Evolutionary conservation across 1,140 invertebrate species (phyloP).

Genomic region (Euglossa dilemma): DNA sequence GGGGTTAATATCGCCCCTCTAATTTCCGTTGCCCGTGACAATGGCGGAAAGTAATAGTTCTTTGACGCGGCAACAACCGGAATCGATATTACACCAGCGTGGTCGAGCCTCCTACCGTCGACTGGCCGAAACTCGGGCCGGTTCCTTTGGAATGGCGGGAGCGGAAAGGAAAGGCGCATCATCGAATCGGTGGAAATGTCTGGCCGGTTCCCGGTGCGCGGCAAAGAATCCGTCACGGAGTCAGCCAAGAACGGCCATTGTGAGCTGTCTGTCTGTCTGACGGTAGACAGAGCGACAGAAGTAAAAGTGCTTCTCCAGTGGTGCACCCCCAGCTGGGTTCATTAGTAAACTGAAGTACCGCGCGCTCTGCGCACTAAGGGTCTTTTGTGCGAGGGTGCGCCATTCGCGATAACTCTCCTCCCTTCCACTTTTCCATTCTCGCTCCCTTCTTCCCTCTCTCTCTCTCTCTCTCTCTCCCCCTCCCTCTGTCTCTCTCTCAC

Average conservation of each 20-base stretch:
- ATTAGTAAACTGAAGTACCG: conserved; percentile 80
- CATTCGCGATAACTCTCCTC: conserved; percentile 70
- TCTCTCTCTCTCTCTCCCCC: conserved; percentile 14
- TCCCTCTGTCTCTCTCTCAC: no score
- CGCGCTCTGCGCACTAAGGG: conserved; percentile 66
- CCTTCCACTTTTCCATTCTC: conserved; percentile 41
- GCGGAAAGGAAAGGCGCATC: no score
- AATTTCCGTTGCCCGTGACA: no score
- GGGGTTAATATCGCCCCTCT: no score
- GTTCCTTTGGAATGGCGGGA: not conserved
- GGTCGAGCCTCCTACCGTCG: no score
- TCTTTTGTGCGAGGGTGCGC: conserved; percentile 70
- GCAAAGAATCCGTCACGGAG: conserved; percentile 50
- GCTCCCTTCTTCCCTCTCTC: conserved; percentile 9
- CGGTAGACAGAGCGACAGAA: conserved; percentile 75
- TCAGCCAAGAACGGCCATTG: conserved; percentile 54
- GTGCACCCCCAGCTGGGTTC: conserved; percentile 75
- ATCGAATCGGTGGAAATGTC: not conserved
- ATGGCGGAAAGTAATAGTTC: no score
- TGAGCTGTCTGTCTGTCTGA: conserved; percentile 55
- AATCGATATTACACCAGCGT: no score
- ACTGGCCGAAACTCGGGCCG: no score
- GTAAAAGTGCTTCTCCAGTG: conserved; percentile 79
- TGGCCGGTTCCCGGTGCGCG: not conserved
- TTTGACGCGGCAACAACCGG: no score